A percentile compares a stretch with the other conserved stretches of the same genome.
These are phyloP conservation scores for Nycticebus coucang DNA, from an alignment of 2,113 vertebrate species.

Conservation along the genomic window DNA sequence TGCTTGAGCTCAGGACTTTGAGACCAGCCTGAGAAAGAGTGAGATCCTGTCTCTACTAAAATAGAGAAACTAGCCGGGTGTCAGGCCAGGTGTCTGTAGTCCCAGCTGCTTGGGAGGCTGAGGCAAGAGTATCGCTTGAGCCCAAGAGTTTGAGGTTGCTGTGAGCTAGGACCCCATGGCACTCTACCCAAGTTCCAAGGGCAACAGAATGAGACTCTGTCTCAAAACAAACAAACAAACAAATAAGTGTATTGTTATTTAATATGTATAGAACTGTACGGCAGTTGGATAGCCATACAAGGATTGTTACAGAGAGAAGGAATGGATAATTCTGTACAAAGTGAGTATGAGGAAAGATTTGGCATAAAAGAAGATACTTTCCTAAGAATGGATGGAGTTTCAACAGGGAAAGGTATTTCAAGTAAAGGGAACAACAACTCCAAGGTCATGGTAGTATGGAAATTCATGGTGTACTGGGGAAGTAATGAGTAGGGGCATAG, in stretches of 20 bases:
- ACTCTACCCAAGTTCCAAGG: no score
- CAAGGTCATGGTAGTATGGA: neutral
- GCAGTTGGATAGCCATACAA: neutral
- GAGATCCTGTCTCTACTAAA: no score
- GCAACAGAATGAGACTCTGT: no score
- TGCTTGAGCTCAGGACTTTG: no score
- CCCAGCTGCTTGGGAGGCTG: no score
- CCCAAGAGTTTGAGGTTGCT: no score
- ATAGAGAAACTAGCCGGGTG: no score
- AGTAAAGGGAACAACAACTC: neutral
- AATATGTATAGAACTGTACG: neutral
- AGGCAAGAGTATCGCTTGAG: no score
- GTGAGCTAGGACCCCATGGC: no score
- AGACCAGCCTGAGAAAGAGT: no score
- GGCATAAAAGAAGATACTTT: neutral
- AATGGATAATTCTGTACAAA: neutral
- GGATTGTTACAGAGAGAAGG: neutral
- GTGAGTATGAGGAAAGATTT: neutral
- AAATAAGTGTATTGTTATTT: neutral
- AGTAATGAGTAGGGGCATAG: neutral
- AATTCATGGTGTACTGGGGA: neutral
- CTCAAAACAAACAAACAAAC: no score
- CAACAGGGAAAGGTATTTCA: neutral
- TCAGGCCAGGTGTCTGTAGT: no score
- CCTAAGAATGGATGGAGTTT: neutral